Base-by-base conservation (phyloP, 2,113 vertebrate genomes). In the Oreochromis niloticus region DNA sequence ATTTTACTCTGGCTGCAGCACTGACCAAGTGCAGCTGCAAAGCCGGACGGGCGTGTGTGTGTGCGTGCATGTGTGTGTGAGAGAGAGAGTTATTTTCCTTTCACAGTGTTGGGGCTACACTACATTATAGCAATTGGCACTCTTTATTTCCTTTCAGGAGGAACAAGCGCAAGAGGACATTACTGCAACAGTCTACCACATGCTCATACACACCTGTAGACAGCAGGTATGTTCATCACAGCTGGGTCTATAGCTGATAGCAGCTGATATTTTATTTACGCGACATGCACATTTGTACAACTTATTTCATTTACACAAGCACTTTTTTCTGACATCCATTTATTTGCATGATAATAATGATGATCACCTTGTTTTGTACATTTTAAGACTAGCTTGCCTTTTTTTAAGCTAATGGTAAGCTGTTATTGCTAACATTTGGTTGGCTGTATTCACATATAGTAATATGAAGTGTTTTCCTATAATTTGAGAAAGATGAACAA, bases 1-100 rank as follows among this genome's bases (percentile, higher is more conserved):
- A 94, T 96, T 96, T 96, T 87, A 93, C 88, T 13, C 84, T 71
- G 87, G 71, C 52, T 30, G 73, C 87, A 79, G 87, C 86, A 85
- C 86, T 88, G 86, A 91, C 92, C 91, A 82, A 90, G 85, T 34
- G 75, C 81, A 85, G 86, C 90, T 88, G 71, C 89, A 89, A 85
- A 57, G 82, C 86, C 43, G 84, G 82, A 80, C 81, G 17, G 32
- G 13, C 14, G 30, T 4, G 6, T 41, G 39, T 30, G 54, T 39
- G 55, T n/a, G 63, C 27, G 80, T 48, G 36, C 48, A 34, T 27
- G 30, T 46, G 24, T 32, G 88, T 24, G 54, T n/a, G 54, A 22
- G 27, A 11, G 52, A 22, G 79, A 56, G 5, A 46, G 39, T 66
- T 80, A 46, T 66, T 36, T 81, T 85, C 43, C 52, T 63, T 68